phyloP scores from a whole-genome alignment of 1,140 invertebrate genomes.

The Heliconius hermathena region DNA sequence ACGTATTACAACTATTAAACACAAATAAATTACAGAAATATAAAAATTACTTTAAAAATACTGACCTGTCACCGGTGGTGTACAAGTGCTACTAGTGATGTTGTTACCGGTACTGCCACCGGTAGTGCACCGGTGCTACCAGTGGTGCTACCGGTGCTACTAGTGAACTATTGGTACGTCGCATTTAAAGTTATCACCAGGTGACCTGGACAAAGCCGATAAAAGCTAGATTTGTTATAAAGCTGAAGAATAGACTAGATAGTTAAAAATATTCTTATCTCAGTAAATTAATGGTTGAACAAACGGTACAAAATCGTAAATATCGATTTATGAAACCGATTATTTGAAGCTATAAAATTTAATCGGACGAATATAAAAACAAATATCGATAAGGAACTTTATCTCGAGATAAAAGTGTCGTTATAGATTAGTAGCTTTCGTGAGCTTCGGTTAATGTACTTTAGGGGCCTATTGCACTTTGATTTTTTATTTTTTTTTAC shows the following conservation, averaged over 20 bases:
- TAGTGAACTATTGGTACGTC: too few species aligned
- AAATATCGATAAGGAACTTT: conserved; percentile 9
- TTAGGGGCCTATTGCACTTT: neutral
- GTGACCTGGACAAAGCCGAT: neutral
- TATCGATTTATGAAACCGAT: conserved; percentile 4
- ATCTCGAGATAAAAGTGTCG: neutral
- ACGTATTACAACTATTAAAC: too few species aligned
- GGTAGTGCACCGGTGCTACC: too few species aligned
- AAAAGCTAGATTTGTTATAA: neutral
- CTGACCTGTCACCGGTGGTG: too few species aligned
- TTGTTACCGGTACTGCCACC: too few species aligned
- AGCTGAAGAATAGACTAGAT: neutral
- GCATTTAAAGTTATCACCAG: neutral
- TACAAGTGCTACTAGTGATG: too few species aligned
- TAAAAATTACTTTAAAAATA: too few species aligned
- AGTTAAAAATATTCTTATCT: too few species aligned
- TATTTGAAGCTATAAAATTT: neutral
- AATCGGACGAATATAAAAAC: neutral
- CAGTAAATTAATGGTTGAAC: too few species aligned
- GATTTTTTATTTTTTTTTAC: neutral
- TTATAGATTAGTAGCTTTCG: conserved; percentile 5
- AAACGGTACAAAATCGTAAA: conserved; percentile 1
- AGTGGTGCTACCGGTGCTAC: too few species aligned
- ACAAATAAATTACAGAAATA: too few species aligned
- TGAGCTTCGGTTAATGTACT: neutral